Evolutionary conservation across 2,113 vertebrate species (phyloP).

Genomic region (Loxodonta africana): DNA sequence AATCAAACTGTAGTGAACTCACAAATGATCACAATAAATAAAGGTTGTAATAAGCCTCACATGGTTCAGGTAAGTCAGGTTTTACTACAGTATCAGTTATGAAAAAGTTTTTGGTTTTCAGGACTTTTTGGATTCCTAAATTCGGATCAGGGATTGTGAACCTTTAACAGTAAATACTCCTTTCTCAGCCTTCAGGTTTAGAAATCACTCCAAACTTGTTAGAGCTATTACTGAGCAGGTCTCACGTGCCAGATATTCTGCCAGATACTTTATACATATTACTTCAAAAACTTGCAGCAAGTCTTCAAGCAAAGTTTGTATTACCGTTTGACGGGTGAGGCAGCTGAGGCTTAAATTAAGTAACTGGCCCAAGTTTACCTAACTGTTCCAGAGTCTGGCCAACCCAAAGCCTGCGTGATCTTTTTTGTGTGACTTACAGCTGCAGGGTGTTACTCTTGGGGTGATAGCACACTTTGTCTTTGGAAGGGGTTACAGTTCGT

Average conservation of each 20-base stretch:
- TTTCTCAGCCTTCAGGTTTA: conserved; percentile 14
- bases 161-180: neutral
- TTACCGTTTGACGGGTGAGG: neutral
- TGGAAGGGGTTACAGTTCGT: neutral
- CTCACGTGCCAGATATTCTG: neutral
- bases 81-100: neutral
- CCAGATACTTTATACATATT: neutral
- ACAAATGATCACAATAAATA: neutral
- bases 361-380: neutral
- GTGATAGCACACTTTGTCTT: neutral
- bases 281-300: conserved; percentile 2
- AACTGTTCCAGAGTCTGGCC: neutral
- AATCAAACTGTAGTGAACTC: neutral
- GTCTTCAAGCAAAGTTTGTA: neutral
- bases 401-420: neutral
- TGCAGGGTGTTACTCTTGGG: neutral
- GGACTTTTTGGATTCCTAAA: neutral
- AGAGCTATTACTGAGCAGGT: neutral
- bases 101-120: neutral
- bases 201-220: neutral
- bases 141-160: neutral
- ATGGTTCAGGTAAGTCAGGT: neutral
- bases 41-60: neutral
- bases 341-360: neutral
- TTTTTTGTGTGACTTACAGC: neutral